phyloP scores from a whole-genome alignment of 2,113 vertebrate genomes.

The Trogon surrucura region DNA sequence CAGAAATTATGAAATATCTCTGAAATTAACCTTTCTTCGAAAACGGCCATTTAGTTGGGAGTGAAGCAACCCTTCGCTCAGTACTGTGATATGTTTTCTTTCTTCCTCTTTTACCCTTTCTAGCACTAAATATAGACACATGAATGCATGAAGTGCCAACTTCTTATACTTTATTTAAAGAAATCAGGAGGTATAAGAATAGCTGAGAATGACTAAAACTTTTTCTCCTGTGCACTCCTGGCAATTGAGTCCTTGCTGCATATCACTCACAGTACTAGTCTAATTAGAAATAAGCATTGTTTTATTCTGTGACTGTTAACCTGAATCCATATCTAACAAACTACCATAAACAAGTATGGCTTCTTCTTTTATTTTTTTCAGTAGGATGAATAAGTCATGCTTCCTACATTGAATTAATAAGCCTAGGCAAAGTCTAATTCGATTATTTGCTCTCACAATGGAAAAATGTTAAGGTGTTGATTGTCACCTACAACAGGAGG shows the following conservation, averaged over 20 bases:
- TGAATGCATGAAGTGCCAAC: neutral
- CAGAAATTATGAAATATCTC: neutral
- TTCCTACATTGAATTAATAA: neutral
- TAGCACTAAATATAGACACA: neutral
- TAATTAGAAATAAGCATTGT: neutral
- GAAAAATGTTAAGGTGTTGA: accelerated
- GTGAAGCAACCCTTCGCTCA: neutral
- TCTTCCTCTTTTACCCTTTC: neutral
- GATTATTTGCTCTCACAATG: neutral
- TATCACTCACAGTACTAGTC: neutral
- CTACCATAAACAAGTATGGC: neutral
- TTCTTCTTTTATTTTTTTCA: neutral
- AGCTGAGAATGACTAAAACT: neutral
- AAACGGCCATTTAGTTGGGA: accelerated
- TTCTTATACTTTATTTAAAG: neutral
- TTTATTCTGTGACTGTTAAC: neutral
- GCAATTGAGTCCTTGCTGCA: neutral
- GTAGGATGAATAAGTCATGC: neutral
- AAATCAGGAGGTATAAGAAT: neutral
- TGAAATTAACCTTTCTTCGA: neutral
- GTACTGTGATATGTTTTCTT: no score
- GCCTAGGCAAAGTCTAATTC: neutral
- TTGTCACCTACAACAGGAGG: neutral
- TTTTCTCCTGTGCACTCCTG: neutral
- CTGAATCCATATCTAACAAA: neutral